Base-by-base conservation (phyloP, 2,797 vertebrate species). In the Lophotriccus pileatus region DNA sequence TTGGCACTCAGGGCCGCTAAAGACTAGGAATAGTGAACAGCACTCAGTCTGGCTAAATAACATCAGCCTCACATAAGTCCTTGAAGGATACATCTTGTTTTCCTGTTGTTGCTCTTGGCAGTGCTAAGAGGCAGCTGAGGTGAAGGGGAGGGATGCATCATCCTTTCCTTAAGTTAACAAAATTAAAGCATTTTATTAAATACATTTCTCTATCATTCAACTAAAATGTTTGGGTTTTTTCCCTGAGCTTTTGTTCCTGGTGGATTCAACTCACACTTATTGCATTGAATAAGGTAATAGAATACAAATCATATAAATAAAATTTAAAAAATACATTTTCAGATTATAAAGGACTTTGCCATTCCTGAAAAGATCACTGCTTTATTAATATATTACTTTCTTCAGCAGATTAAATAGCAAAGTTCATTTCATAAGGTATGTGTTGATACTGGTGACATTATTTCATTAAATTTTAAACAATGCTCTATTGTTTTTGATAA, bases 401-500 rank as follows among this genome's bases (percentile, higher is more conserved):
- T 83, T 85, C 53, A 81, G 8, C 25, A 83, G 34, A 89, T 84
- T 46, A 89, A 95, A 94, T 70, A 92, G 9, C 22, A 56, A 91
- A 89, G 69, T 79, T 84, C 11, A 80, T 86, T 94, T 94, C 74
- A 60, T 84, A 87, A 90, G 21, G 19, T 8, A 47, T 74, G 10
- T 55, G 23, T 70, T 79, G 87, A 85, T 16, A 72, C 5, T 41
- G 10, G 22, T 81, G 13, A 39, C 70, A 80, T 5, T 76, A 24
- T 81, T 97, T 95, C 67, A 95, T 95, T 96, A 91, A 70, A 91
- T 84, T 39, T 95, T 96, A 95, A 89, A 78, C 43, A 69, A 67
- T 76, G 12, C 5, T 90, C 52, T 90, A 60, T 92, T 53, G 58
- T 84, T 55, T 92, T 82, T 58, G 30, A 59, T 70, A 76, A 52